Conservation (phyloP, 2,888 invertebrate genomes). For the Ferdinandea cuprea region DNA sequence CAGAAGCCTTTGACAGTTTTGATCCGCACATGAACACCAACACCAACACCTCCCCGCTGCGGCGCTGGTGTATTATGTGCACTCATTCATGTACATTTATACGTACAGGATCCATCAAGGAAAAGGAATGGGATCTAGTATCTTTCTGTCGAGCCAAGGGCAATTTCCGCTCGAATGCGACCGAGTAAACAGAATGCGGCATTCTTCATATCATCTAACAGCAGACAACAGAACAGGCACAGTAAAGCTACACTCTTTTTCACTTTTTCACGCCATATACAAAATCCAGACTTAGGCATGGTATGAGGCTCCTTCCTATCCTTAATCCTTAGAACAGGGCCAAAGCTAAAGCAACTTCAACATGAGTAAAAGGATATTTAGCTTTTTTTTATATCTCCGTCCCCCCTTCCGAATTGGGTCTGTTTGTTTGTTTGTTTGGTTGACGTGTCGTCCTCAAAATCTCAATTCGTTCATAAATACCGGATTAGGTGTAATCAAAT, state of each 20-base stretch:
- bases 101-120: neutral
- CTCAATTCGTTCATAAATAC: constrained; percentile 71
- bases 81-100: constrained; percentile 2
- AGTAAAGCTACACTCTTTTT: constrained; percentile 5
- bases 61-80: constrained; percentile 1
- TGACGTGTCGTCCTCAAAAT: constrained; percentile 63
- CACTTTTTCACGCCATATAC: constrained; percentile 24
- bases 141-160: constrained; percentile 59
- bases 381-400: neutral
- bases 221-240: constrained; percentile 7
- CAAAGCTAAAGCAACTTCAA: constrained; percentile 17
- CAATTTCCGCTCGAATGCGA: constrained; percentile 57
- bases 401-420: no score
- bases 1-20: constrained; percentile 58
- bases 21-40: no score
- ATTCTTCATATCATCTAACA: constrained; percentile 41
- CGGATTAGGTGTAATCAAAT: constrained; percentile 71
- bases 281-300: constrained; percentile 5
- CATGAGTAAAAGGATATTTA: constrained; percentile 18
- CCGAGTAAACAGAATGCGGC: constrained; percentile 57
- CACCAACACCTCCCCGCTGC: constrained; percentile 14
- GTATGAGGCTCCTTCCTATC: neutral
- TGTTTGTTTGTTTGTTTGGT: constrained; percentile 48
- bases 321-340: constrained; percentile 60
- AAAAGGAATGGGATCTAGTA: constrained; percentile 6